Evolutionary conservation across 2,797 vertebrate genomes (phyloP).

Genomic region (Phrynocephalus vlangalii): DNA sequence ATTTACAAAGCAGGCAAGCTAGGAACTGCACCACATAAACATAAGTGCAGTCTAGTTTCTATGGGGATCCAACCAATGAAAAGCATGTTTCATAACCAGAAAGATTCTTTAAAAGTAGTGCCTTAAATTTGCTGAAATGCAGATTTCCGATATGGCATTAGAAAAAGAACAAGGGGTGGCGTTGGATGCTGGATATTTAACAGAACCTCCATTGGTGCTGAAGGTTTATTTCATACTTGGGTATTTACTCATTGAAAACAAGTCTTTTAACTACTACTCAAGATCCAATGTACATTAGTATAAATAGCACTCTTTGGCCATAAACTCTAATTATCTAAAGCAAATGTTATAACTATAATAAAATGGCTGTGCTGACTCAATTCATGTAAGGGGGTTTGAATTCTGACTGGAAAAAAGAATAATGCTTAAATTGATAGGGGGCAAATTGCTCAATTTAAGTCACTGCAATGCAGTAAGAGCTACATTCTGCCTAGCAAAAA

Average conservation of each 20-base stretch:
- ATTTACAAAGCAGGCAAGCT: neutral
- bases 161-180: constrained; percentile 12
- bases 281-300: constrained; percentile 11
- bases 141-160: constrained; percentile 21
- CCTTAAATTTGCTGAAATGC: constrained; percentile 6
- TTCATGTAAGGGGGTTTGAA: constrained; percentile 29
- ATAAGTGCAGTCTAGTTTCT: neutral
- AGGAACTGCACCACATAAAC: neutral
- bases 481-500: neutral
- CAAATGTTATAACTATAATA: constrained; percentile 36
- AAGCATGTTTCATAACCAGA: neutral
- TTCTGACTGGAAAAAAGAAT: constrained; percentile 19
- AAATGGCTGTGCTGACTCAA: constrained; percentile 37
- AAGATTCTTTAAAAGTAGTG: neutral
- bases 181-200: constrained; percentile 33
- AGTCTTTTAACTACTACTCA: constrained; percentile 30
- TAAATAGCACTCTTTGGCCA: constrained; percentile 30
- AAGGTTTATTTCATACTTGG: constrained; percentile 24
- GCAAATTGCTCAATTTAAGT: constrained; percentile 22
- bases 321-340: constrained; percentile 43
- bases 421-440: constrained; percentile 1
- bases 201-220: constrained; percentile 53
- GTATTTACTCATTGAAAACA: constrained; percentile 50
- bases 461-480: constrained; percentile 23
- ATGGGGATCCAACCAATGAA: neutral